Evolutionary conservation across 2,888 invertebrate genomes (phyloP).

Genomic region (Hypomecis atomaria): DNA sequence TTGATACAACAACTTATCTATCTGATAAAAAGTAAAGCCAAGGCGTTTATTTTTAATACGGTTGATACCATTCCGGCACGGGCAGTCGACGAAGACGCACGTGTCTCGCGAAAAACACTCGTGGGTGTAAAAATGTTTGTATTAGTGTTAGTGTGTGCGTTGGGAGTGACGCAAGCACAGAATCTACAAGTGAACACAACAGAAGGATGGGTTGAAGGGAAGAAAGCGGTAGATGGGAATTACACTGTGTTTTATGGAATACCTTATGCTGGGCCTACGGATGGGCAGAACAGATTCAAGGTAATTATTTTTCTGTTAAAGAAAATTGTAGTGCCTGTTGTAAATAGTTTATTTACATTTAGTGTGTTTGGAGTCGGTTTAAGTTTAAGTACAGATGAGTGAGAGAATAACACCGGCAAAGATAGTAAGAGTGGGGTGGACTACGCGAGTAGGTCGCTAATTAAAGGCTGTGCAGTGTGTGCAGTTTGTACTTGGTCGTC

Average conservation of each 20-base stretch:
- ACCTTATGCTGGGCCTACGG: constrained; percentile 64
- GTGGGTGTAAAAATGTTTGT: constrained; percentile 44
- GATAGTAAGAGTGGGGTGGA: too few relatives aligned
- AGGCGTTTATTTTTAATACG: constrained; percentile 17
- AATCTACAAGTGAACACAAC: constrained; percentile 62
- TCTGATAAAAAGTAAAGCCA: constrained; percentile 36
- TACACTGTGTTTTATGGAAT: constrained; percentile 67
- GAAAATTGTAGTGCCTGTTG: too few relatives aligned
- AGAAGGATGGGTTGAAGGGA: constrained; percentile 64
- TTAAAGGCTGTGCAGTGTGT: too few relatives aligned
- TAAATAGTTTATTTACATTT: too few relatives aligned
- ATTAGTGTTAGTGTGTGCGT: constrained; percentile 45
- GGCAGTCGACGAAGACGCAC: constrained; percentile 24
- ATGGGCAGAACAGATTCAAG: constrained; percentile 65
- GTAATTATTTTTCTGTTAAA: too few relatives aligned
- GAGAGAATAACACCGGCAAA: too few relatives aligned
- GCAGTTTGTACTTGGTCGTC: too few relatives aligned
- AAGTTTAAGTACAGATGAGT: too few relatives aligned
- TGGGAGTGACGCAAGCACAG: constrained; percentile 51
- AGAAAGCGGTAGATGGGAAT: constrained; percentile 53
- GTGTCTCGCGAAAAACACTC: constrained; percentile 20
- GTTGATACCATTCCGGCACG: constrained; percentile 23
- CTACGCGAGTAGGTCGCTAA: too few relatives aligned
- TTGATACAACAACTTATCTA: constrained; percentile 39
- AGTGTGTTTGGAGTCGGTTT: too few relatives aligned